Conservation (phyloP, 2,888 invertebrate genomes). For the Dryocosmus kuriphilus region DNA sequence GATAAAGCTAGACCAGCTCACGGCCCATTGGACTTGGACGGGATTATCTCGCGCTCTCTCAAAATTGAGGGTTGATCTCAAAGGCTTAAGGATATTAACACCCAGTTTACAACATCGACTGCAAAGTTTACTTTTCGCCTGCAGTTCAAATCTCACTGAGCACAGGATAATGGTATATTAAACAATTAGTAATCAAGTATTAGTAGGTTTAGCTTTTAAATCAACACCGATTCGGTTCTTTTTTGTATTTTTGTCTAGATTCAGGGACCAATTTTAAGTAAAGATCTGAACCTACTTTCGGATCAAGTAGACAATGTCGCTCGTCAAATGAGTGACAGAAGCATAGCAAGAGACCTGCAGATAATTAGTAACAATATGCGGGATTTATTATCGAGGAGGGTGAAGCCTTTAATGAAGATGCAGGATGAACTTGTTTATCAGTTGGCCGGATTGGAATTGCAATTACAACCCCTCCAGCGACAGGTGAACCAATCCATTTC, state of each 20-base stretch:
- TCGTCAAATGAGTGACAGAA: constrained; percentile 84
- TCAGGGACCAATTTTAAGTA: constrained; percentile 82
- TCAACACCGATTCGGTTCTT: neutral
- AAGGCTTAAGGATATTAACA: constrained; percentile 81
- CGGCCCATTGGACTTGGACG: constrained; percentile 83
- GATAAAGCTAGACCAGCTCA: constrained; percentile 84
- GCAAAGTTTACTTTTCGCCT: constrained; percentile 80
- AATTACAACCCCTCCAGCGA: constrained; percentile 84
- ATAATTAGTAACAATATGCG: constrained; percentile 84
- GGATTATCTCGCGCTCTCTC: constrained; percentile 73
- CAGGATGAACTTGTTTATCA: constrained; percentile 87
- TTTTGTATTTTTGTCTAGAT: constrained; percentile 76
- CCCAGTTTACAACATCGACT: constrained; percentile 81
- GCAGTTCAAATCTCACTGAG: constrained; percentile 82
- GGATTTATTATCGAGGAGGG: constrained; percentile 82
- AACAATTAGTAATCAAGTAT: neutral
- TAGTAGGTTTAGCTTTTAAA: neutral
- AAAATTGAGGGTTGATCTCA: constrained; percentile 79
- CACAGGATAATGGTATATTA: constrained; percentile 78
- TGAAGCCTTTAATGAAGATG: constrained; percentile 85
- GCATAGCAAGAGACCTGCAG: constrained; percentile 86
- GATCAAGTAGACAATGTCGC: constrained; percentile 84
- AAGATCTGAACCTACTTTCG: constrained; percentile 82
- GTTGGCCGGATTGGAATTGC: constrained; percentile 86
- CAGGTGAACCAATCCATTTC: constrained; percentile 86